Evolutionary conservation across 2,113 vertebrate genomes (phyloP), one percentile per base, ranked within the genome.

Genomic region (Bubo blakistoni): DNA sequence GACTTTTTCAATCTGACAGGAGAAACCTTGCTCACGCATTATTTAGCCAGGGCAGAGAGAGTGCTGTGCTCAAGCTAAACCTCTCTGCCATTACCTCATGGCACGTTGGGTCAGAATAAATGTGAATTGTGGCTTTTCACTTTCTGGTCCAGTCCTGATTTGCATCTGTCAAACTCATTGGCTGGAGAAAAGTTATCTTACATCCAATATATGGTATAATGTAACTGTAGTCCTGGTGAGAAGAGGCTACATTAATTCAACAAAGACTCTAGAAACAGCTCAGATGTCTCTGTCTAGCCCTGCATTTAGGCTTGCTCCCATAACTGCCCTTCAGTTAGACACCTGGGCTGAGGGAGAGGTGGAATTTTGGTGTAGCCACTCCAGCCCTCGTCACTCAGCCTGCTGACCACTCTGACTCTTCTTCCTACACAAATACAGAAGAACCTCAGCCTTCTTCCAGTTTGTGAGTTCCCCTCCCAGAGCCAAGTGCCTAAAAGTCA

Each of bases 91-190:
- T 5, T 5, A 49, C 29, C 8, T 90, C 21, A 52, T 7, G 36
- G 32, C 32, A 81, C 0, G 0, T 9, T 4, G 5, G 25, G 34
- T 88, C 58, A 83, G 34, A 69, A 57, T 13, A 8, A 15, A 11
- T 9, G 10, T 5, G 25, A 88, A 80, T n/a, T 2, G 5, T 36
- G 34, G 24, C 30, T 85, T 86, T 88, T 29, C 26, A n/a, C 18
- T 54, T 77, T 69, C 59, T 46, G 30, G 7, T 42, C 19, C 51
- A 32, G 58, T 32, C 59, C 27, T 83, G 44, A 25, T 77, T 92
- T 94, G 40, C 25, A 61, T 49, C 40, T 73, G 4, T 57, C 1
- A 2, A 49, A 19, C 9, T 62, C 16, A 18, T 3, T 36, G 30
- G 21, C 2, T 7, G 18, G 44, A 73, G n/a, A 80, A 87, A 90